phyloP scores from a whole-genome alignment of 2,888 invertebrate genomes.

The Chromoteleia sp. region DNA sequence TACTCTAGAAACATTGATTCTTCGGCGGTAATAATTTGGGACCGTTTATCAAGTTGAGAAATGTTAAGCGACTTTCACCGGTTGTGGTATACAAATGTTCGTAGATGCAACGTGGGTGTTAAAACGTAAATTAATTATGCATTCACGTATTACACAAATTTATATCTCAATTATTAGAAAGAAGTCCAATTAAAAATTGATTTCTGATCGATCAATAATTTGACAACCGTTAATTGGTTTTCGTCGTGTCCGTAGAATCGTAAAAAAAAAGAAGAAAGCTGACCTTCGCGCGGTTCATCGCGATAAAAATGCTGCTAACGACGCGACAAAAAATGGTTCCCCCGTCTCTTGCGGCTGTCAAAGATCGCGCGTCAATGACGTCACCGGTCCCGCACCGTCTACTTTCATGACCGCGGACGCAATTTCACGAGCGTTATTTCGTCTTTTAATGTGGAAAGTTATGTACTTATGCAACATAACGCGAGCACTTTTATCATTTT shows the following conservation, averaged over 20 bases:
- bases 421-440: constrained; percentile 17
- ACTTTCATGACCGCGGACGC: constrained; percentile 22
- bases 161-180: constrained; percentile 21
- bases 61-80: constrained; percentile 42
- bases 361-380: constrained; percentile 41
- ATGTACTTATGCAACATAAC: constrained; percentile 26
- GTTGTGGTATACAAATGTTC: not conserved
- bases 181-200: constrained; percentile 10
- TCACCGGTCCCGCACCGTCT: constrained; percentile 17
- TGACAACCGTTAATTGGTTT: constrained; percentile 14
- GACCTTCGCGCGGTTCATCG: constrained; percentile 47
- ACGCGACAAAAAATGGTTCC: constrained; percentile 35
- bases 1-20: too few species aligned
- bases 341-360: constrained; percentile 12
- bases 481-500: constrained; percentile 13
- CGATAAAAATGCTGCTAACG: constrained; percentile 18
- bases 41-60: constrained; percentile 24
- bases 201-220: not conserved
- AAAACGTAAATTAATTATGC: constrained; percentile 30
- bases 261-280: constrained; percentile 22
- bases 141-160: constrained; percentile 1
- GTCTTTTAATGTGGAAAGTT: constrained; percentile 39
- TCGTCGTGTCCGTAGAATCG: constrained; percentile 6
- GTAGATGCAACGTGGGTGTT: constrained; percentile 24
- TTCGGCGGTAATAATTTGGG: too few species aligned